Evolutionary conservation across 2,113 vertebrate species (phyloP).

Genomic region (Athene cunicularia): DNA sequence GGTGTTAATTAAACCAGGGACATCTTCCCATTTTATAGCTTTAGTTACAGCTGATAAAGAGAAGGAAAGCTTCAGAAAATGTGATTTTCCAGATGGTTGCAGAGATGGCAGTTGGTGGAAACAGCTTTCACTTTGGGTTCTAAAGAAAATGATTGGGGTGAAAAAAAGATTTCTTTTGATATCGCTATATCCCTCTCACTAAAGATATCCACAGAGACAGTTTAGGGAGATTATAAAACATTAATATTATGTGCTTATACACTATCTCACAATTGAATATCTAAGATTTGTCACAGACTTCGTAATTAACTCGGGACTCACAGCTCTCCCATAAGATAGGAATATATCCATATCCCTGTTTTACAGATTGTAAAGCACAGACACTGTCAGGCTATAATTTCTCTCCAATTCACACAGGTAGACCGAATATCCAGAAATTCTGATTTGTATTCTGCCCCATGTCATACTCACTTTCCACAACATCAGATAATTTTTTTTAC

Average conservation of each 20-base stretch:
- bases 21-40: conserved; percentile 45
- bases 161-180: conserved; percentile 21
- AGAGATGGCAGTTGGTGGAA: conserved; percentile 51
- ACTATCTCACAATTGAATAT: not conserved
- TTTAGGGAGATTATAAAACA: not conserved
- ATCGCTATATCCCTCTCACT: not conserved
- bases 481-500: not conserved
- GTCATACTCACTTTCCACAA: not conserved
- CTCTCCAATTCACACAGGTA: not conserved
- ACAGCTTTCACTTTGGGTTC: conserved; percentile 30
- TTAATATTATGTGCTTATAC: not conserved
- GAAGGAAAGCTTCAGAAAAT: conserved; percentile 50
- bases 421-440: not conserved
- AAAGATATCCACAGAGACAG: not conserved
- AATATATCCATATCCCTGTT: not conserved
- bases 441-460: not conserved
- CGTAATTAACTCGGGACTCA: not conserved
- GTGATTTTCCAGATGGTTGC: conserved; percentile 63
- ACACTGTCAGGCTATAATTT: not conserved
- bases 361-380: not conserved
- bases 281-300: conserved; percentile 2
- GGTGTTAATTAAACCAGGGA: conserved; percentile 62
- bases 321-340: not conserved
- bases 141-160: conserved; percentile 13
- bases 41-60: conserved; percentile 64